Conservation (phyloP, 2,888 invertebrate genomes). For the Oxycera nigricornis region DNA sequence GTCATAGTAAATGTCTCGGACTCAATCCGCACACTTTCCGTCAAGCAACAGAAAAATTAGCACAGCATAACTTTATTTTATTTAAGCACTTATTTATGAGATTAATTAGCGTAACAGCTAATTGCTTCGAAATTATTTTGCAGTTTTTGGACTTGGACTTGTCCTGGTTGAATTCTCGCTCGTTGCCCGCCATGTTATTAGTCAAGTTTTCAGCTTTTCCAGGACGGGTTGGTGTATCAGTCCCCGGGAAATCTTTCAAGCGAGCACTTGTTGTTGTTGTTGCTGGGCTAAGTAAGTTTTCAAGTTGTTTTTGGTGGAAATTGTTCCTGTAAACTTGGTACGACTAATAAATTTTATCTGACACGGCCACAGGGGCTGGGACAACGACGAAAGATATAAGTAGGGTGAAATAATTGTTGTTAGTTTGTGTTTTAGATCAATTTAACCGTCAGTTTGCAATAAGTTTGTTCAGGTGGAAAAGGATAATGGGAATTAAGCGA, state of each 20-base stretch:
- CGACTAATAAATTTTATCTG: too few relatives aligned
- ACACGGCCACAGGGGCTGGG: too few relatives aligned
- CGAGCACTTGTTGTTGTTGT: too few relatives aligned
- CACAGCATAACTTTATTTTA: slow-evolving; percentile 23
- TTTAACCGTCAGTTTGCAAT: too few relatives aligned
- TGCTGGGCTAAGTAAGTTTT: too few relatives aligned
- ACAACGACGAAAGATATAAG: too few relatives aligned
- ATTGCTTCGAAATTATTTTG: slow-evolving; percentile 22
- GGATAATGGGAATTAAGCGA: too few relatives aligned
- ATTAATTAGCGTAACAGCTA: slow-evolving; percentile 34
- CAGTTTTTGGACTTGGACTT: not conserved
- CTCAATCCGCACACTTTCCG: not conserved
- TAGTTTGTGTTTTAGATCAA: too few relatives aligned
- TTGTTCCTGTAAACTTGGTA: too few relatives aligned
- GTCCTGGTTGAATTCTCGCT: not conserved
- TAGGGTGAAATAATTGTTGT: too few relatives aligned
- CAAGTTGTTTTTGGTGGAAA: too few relatives aligned
- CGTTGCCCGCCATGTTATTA: not conserved
- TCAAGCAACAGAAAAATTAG: not conserved
- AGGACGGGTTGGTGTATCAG: slow-evolving; percentile 5
- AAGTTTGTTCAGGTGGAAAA: too few relatives aligned
- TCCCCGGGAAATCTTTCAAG: slow-evolving; percentile 11
- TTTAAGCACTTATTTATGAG: slow-evolving; percentile 34
- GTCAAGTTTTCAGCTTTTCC: not conserved
- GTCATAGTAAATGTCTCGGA: not conserved